A percentile compares a stretch with the other conserved stretches of the same genome.
Conservation (phyloP, 2,797 vertebrate species). For the Eulemur rubriventer region DNA sequence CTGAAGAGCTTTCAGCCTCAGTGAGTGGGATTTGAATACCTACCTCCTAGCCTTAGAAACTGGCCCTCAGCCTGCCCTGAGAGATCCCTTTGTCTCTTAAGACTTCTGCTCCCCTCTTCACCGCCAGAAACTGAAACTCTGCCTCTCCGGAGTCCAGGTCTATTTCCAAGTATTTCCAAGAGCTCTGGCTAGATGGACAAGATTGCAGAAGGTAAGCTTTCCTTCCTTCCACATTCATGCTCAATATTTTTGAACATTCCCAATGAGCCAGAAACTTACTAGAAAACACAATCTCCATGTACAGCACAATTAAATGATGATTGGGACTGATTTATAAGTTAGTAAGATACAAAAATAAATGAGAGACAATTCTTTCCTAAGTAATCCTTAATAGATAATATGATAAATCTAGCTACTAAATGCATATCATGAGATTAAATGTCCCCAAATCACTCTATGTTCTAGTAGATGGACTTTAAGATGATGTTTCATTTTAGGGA, state of each 20-base stretch:
- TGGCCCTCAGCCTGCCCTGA: background rate
- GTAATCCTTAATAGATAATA: conserved; percentile 32
- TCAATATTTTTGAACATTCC: background rate
- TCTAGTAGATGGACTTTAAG: conserved; percentile 52
- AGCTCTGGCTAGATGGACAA: background rate
- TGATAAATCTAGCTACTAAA: conserved; percentile 52
- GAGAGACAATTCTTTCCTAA: conserved; percentile 38
- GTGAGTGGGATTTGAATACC: background rate
- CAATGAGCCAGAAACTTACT: conserved; percentile 40
- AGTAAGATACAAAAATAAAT: conserved; percentile 51
- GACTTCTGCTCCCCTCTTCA: background rate
- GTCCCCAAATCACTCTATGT: conserved; percentile 30
- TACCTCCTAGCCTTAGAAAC: background rate
- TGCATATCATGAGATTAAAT: conserved; percentile 26
- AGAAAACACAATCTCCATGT: conserved; percentile 31
- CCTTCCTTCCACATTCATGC: background rate
- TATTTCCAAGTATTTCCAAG: background rate
- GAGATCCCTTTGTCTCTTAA: background rate
- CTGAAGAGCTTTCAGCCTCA: background rate
- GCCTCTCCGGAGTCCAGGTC: background rate
- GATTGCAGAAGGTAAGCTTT: background rate
- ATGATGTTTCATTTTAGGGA: conserved; percentile 34
- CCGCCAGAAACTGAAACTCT: background rate
- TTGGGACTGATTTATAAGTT: conserved; percentile 49
- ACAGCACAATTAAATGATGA: conserved; percentile 52